Evolutionary conservation across 2,797 vertebrate species (phyloP), one percentile per base, ranked within the genome.

Genomic region (Sebastes trivittatus): DNA sequence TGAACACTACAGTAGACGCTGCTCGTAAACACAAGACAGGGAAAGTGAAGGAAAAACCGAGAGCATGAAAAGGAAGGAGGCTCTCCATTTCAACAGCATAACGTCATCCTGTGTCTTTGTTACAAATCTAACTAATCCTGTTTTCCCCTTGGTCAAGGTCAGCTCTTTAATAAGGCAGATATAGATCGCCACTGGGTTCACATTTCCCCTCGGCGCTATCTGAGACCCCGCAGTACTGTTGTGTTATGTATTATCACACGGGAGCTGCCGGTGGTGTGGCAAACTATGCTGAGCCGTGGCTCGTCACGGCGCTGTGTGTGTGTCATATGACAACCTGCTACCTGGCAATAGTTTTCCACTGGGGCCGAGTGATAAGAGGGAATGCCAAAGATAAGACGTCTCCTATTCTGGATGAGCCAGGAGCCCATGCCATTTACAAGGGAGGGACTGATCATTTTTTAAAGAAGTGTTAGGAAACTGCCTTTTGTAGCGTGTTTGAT

Each of bases 111-210:
- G 18, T 63, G 34, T 67, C 82, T 92, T 87, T 92, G 77, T 87
- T 86, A 60, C 88, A 42, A 81, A 92, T 85, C 82, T 46, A 77
- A 75, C 85, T 90, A 93, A 93, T 93, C 84, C 82, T 63, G 90
- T 85, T 90, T 85, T 83, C 80, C 80, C 88, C 73, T 62, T n/a
- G 85, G 88, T 91, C 88, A 93, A 94, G 92, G 92, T 95, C 93
- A 93, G 86, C 72, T 90, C 84, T 92, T 94, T 93, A 93, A 93
- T 92, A 93, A 90, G 88, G 79, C 78, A 89, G 92, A 94, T 94
- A 92, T 38, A 85, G 89, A 95, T 95, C 93, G 90, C 81, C 86
- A 71, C 67, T 38, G 81, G 86, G 78, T 82, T 91, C 84, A 83
- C 85, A 92, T 91, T 90, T 91, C 86, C 88, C 89, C 83, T 87